Conservation (phyloP, 2,888 invertebrate genomes). For the Amblyjoppa proteus region DNA sequence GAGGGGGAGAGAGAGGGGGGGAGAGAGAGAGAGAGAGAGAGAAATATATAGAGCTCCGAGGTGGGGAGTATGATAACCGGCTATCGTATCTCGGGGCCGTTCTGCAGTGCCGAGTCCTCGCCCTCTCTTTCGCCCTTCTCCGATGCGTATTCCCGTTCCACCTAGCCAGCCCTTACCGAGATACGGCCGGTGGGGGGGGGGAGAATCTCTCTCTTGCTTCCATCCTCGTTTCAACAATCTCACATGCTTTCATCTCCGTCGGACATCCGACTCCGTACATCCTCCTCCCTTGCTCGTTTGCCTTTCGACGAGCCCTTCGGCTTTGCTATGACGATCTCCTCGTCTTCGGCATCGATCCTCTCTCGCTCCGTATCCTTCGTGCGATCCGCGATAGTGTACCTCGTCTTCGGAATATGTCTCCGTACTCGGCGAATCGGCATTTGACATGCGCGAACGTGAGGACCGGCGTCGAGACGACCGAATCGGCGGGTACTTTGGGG, state of each 20-base stretch:
- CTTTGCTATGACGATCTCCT: neutral
- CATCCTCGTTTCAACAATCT: slow-evolving; percentile 40
- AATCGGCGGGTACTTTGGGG: too few relatives aligned
- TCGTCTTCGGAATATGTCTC: neutral
- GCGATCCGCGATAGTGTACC: neutral
- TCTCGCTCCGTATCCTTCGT: neutral
- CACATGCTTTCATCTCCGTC: slow-evolving; percentile 12
- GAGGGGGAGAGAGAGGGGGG: slow-evolving; percentile 30
- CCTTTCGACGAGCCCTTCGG: slow-evolving; percentile 16
- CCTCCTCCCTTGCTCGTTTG: slow-evolving; percentile 12
- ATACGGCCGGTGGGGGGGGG: neutral
- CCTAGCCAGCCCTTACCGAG: neutral
- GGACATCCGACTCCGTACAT: slow-evolving; percentile 10
- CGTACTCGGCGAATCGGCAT: neutral
- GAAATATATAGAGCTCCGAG: slow-evolving; percentile 63
- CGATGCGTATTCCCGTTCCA: neutral
- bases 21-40: slow-evolving; percentile 49
- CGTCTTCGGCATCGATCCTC: neutral
- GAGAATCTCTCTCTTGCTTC: slow-evolving; percentile 23
- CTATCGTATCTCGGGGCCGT: slow-evolving; percentile 82
- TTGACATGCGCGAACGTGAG: too few relatives aligned
- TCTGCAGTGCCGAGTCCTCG: slow-evolving; percentile 69
- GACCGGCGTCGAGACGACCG: too few relatives aligned
- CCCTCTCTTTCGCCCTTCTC: slow-evolving; percentile 63
- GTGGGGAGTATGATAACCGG: slow-evolving; percentile 79